Base-by-base conservation (phyloP, 2,113 vertebrate species). In the Lepidothrix coronata region DNA sequence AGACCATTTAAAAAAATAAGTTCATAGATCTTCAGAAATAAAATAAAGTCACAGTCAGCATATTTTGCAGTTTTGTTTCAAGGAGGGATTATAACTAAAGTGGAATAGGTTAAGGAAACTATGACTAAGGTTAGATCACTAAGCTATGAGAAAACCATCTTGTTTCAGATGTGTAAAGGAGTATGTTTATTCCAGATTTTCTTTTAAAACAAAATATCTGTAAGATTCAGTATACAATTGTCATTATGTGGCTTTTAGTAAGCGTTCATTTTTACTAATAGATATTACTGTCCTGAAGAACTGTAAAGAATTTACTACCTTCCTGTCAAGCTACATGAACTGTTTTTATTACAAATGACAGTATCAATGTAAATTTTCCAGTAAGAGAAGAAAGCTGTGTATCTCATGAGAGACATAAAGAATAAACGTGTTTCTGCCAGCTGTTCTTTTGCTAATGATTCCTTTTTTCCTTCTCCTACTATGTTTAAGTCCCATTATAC, bases 401-500 rank as follows among this genome's bases (percentile, higher is more conserved):
- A 88, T 89, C 44, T 84, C 73, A 70, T 74, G 73, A 85, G 44
- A 76, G 59, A 76, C 31, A 86, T 61, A 52, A 83, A 78, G 43
- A 75, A 78, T 70, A 92, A 85, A 82, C 37, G 54, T 76, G 73
- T 88, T 92, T 94, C 76, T 89, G 39, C 39, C 87, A 96, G 58
- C 49, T 92, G 75, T 77, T 94, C 43, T 82, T 89, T 35, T 55
- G 43, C 28, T 91, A 80, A 90, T 68, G 15, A 83, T 79, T 71
- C 59, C 63, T 55, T 76, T 67, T 62, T 58, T 41, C 37, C 77
- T 59, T 39, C 33, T 61, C 30, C 49, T 49, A 28, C 14, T 62
- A 28, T 48, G 63, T 20, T 12, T 59, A 73, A 65, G 27, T 65
- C 28, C 33, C n/a, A 72, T 13, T 35, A 86, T 17, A 78, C 35